Evolutionary conservation across 2,888 invertebrate genomes (phyloP).

Genomic region (Oscheius sp.): DNA sequence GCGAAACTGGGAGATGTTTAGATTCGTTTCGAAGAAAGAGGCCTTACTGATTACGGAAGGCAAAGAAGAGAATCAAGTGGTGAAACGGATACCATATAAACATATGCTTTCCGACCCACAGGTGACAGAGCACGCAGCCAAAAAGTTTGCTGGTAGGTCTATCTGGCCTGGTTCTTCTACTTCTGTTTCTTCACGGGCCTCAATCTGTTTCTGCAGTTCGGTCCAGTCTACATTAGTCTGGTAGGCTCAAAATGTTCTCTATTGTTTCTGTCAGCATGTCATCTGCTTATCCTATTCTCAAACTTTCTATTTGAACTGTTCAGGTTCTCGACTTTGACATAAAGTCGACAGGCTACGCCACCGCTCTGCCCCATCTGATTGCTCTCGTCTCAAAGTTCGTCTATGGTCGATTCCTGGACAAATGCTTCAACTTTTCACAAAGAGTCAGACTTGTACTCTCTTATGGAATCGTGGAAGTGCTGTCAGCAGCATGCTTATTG

Average conservation of each 20-base stretch:
- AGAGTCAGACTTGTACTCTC: slow-evolving; percentile 7
- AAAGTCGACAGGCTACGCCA: slow-evolving; percentile 39
- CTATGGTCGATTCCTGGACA: slow-evolving; percentile 44
- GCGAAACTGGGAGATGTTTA: not conserved
- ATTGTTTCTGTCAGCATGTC: too few species aligned
- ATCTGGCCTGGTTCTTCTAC: slow-evolving; percentile 48
- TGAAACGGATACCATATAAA: slow-evolving; percentile 36
- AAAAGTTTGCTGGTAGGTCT: slow-evolving; percentile 9
- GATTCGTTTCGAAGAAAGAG: slow-evolving; percentile 39
- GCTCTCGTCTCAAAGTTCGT: slow-evolving; percentile 41
- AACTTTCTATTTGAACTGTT: not conserved
- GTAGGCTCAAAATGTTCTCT: slow-evolving; percentile 1
- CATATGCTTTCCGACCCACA: slow-evolving; percentile 43
- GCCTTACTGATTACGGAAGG: slow-evolving; percentile 40
- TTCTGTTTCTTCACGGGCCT: slow-evolving; percentile 45
- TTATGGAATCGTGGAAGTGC: slow-evolving; percentile 16
- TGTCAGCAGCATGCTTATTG: slow-evolving; percentile 31
- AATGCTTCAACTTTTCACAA: slow-evolving; percentile 1
- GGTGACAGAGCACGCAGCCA: slow-evolving; percentile 5
- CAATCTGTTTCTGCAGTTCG: slow-evolving; percentile 45
- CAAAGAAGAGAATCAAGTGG: slow-evolving; percentile 21
- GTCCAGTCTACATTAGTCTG: slow-evolving; percentile 45
- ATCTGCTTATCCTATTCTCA: too few species aligned
- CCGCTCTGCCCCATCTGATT: slow-evolving; percentile 44
- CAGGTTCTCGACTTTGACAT: slow-evolving; percentile 44